Base-by-base conservation (phyloP, 2,113 vertebrate genomes). In the Microcebus tavaratra region DNA sequence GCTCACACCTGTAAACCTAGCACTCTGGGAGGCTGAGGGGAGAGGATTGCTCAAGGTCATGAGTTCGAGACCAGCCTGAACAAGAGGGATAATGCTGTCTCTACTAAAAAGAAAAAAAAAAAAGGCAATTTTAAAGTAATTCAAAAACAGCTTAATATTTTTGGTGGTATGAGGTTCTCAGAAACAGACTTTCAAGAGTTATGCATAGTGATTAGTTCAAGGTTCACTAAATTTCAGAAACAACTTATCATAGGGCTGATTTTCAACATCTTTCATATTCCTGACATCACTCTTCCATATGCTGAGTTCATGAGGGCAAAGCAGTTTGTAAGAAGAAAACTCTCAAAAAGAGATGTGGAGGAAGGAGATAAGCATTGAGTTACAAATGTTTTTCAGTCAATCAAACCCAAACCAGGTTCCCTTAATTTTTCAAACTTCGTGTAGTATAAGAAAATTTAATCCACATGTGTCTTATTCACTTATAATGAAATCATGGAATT, bases 381-480 rank as follows among this genome's bases (percentile, higher is more conserved):
- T 97, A 25, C 68, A 87, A 92, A 94, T 39, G 15, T 29, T 94
- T 92, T 85, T 50, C 70, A 45, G 53, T 91, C 96, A 92, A 75
- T 82, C 83, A 91, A 95, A 95, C 53, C 83, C 61, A 96, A 92
- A 86, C 59, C 91, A 97, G 78, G 39, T 90, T 96, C 65, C 36
- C 50, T 97, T 95, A 42, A 95, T 90, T 97, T 82, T 95, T 96
- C 42, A 96, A 89, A 96, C 34, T 48, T 91, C 94, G 80, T 90
- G 13, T 93, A 92, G 91, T 94, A 96, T 78, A 90, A 96, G 97
- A 87, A 96, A 98, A 98, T 95, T 50, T 96, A 97, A 96, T 88
- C 82, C 97, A 96, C 48, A 96, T 97, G 95, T 96, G 83, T 92
- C 76, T 96, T 91, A 95, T 81, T 97, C 93, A 95, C 72, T 96